Percentiles rank a stretch among this genome's conserved stretches.
Evolutionary conservation across 2,888 invertebrate species (phyloP).

Genomic region (Polydesmus complanatus): DNA sequence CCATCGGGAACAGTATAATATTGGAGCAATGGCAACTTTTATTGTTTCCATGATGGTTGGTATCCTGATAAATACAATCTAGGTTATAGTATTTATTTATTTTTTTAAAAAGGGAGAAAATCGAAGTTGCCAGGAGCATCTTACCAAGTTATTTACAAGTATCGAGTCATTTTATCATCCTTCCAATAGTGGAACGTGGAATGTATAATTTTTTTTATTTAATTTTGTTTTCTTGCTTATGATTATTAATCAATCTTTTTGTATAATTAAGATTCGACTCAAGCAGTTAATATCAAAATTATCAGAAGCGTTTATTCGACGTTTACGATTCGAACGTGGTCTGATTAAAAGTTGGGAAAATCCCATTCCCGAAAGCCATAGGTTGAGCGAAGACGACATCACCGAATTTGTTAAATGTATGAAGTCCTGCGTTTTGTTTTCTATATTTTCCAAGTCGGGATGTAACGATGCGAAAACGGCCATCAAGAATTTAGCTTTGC

Average conservation of each 20-base stretch:
- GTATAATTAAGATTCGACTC: slow-evolving; percentile 24
- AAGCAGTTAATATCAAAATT: slow-evolving; percentile 44
- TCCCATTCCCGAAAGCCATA: slow-evolving; percentile 49
- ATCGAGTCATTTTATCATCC: slow-evolving; percentile 79
- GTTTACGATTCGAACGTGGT: slow-evolving; percentile 36
- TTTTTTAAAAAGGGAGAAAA: slow-evolving; percentile 47
- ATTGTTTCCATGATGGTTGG: slow-evolving; percentile 42
- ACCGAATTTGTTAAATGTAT: slow-evolving; percentile 61
- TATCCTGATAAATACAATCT: too few species aligned
- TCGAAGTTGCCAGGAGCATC: slow-evolving; percentile 51
- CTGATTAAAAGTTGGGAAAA: slow-evolving; percentile 52
- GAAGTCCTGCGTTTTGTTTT: slow-evolving; percentile 56
- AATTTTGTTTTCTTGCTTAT: background rate
- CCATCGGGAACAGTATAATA: slow-evolving; percentile 34
- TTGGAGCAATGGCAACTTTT: slow-evolving; percentile 40
- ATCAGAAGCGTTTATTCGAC: slow-evolving; percentile 48
- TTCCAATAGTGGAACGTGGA: slow-evolving; percentile 74
- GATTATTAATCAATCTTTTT: too few species aligned
- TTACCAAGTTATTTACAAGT: slow-evolving; percentile 64
- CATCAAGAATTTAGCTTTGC: slow-evolving; percentile 57
- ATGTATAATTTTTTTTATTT: slow-evolving; percentile 26
- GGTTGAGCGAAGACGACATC: slow-evolving; percentile 63
- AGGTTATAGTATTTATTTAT: too few species aligned
- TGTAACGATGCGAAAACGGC: slow-evolving; percentile 47
- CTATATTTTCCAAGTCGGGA: slow-evolving; percentile 61